phyloP scores from a whole-genome alignment of 1,140 invertebrate genomes.

The Daktulosphaira vitifoliae region DNA sequence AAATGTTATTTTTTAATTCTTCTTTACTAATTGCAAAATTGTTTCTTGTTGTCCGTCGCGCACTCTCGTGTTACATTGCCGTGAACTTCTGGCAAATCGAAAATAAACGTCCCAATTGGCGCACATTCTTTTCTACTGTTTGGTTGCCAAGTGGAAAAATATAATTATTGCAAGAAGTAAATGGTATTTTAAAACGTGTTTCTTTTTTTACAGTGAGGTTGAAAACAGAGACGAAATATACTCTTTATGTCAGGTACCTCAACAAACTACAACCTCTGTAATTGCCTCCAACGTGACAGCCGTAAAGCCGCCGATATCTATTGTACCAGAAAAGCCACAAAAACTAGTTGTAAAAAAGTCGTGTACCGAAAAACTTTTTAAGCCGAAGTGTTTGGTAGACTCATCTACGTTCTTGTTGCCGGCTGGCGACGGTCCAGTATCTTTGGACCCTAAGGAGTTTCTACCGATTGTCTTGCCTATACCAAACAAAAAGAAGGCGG shows the following conservation, averaged over 20 bases:
- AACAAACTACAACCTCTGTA: not conserved
- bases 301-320: too few species aligned
- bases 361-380: slow-evolving; percentile 10
- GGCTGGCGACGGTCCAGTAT: not conserved
- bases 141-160: slow-evolving; percentile 25
- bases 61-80: slow-evolving; percentile 12
- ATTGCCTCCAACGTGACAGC: slow-evolving; percentile 1
- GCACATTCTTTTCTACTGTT: slow-evolving; percentile 22
- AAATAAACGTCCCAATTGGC: slow-evolving; percentile 34
- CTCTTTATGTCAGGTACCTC: slow-evolving; percentile 58
- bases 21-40: not conserved
- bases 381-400: slow-evolving; percentile 11
- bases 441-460: slow-evolving; percentile 3
- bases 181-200: not conserved
- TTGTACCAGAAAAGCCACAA: slow-evolving; percentile 19
- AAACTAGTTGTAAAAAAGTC: not conserved
- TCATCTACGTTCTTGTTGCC: slow-evolving; percentile 30
- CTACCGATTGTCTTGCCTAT: not conserved
- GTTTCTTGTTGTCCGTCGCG: not conserved
- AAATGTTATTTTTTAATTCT: not conserved
- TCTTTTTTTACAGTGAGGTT: slow-evolving; percentile 61
- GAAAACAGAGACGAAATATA: slow-evolving; percentile 79
- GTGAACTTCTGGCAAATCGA: slow-evolving; percentile 29
- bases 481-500: not conserved
- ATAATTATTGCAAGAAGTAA: not conserved